These are phyloP conservation scores for Boulengeromyrus knoepffleri DNA, from an alignment of 2,113 vertebrate genomes.

Conservation along the genomic window DNA sequence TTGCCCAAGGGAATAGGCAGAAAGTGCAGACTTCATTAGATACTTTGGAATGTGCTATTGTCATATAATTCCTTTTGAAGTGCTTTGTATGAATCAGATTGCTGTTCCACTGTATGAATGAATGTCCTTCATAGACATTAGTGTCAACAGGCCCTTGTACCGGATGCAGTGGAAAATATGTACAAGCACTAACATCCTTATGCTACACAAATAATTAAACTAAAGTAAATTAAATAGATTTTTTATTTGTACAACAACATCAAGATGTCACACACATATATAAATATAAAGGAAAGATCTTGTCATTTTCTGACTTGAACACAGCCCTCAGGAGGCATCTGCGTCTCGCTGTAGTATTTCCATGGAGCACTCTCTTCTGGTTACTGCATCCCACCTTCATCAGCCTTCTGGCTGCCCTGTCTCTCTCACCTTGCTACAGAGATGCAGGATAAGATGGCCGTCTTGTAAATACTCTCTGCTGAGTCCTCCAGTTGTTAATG, in stretches of 20 bases:
- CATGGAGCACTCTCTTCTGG: background rate
- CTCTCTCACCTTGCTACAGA: background rate
- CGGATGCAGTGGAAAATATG: background rate
- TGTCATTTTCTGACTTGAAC: background rate
- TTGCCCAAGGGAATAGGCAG: conserved; percentile 29
- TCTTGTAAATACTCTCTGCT: background rate
- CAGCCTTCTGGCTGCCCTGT: background rate
- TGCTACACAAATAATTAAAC: background rate
- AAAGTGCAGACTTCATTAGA: background rate
- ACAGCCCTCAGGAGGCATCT: background rate
- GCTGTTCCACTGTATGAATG: background rate
- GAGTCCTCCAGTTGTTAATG: background rate
- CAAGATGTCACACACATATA: background rate
- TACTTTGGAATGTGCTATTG: background rate
- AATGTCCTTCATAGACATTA: background rate
- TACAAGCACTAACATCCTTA: background rate
- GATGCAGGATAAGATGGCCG: background rate
- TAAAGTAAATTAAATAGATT: background rate
- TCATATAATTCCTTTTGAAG: background rate
- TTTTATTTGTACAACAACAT: background rate
- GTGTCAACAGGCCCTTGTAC: background rate
- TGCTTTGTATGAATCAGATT: background rate
- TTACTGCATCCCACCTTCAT: background rate
- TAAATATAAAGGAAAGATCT: background rate
- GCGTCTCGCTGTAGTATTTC: background rate